Conservation (phyloP, 2,797 vertebrate species). For the Hyperoplus immaculatus region DNA sequence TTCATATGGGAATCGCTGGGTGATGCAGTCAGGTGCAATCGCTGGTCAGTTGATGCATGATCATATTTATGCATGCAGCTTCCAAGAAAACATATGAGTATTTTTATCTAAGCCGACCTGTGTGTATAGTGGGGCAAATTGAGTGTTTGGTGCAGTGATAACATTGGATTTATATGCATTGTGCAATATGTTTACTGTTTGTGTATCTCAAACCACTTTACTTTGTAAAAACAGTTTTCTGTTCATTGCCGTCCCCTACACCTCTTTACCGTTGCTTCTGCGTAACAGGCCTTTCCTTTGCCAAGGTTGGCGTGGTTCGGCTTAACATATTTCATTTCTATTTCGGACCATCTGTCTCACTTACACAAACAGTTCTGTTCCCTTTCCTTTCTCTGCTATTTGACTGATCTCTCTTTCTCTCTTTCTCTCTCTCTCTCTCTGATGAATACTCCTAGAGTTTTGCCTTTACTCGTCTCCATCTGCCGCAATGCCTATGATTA, state of each 20-base stretch:
- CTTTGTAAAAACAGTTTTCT: slow-evolving; percentile 7
- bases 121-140: neutral
- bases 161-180: slow-evolving; percentile 31
- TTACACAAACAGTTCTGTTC: slow-evolving; percentile 53
- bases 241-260: slow-evolving; percentile 16
- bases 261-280: slow-evolving; percentile 35
- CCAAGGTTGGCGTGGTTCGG: slow-evolving; percentile 54
- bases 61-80: slow-evolving; percentile 15
- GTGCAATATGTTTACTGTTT: slow-evolving; percentile 8
- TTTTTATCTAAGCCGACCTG: neutral
- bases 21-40: slow-evolving; percentile 67
- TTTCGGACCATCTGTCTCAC: slow-evolving; percentile 75
- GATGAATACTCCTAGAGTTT: slow-evolving; percentile 56
- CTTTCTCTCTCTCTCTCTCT: slow-evolving; percentile 29
- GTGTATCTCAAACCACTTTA: slow-evolving; percentile 16
- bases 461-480: slow-evolving; percentile 65
- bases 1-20: slow-evolving; percentile 40
- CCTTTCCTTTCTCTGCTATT: slow-evolving; percentile 38
- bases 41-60: slow-evolving; percentile 30
- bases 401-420: slow-evolving; percentile 54
- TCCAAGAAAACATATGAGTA: neutral
- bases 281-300: slow-evolving; percentile 13
- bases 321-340: slow-evolving; percentile 71
- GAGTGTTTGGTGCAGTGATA: neutral
- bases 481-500: slow-evolving; percentile 64